phyloP scores from a whole-genome alignment of 2,888 invertebrate genomes.

The Ophion ellenae region DNA sequence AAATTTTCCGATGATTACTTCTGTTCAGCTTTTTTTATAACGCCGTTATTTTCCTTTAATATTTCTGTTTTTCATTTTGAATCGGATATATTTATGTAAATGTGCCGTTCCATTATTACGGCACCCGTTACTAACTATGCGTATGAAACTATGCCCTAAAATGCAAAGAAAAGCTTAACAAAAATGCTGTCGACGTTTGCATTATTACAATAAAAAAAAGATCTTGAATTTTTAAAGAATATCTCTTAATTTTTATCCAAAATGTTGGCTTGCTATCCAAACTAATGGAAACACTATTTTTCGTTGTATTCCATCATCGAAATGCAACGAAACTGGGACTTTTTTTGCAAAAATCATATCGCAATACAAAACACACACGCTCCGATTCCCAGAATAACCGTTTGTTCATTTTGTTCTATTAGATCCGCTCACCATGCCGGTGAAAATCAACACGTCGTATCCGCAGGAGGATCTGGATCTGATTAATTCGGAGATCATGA shows the following conservation, averaged over 20 bases:
- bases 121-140: neutral
- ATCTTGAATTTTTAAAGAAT: neutral
- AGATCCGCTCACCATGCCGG: conserved; percentile 78
- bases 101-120: neutral
- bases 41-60: neutral
- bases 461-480: conserved; percentile 79
- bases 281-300: neutral
- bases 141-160: neutral
- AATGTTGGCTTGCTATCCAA: neutral
- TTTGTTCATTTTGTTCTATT: conserved; percentile 51
- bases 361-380: neutral
- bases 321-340: neutral
- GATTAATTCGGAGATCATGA: conserved; percentile 76
- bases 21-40: neutral
- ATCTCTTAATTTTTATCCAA: neutral
- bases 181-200: neutral
- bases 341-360: neutral
- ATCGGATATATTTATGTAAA: neutral
- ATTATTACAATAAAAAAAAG: neutral
- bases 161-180: neutral
- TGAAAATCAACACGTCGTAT: conserved; percentile 76
- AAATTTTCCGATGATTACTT: neutral
- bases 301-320: neutral
- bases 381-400: neutral
- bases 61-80: too few species aligned